Conservation (phyloP, 2,888 invertebrate species). For the Spisula solida region DNA sequence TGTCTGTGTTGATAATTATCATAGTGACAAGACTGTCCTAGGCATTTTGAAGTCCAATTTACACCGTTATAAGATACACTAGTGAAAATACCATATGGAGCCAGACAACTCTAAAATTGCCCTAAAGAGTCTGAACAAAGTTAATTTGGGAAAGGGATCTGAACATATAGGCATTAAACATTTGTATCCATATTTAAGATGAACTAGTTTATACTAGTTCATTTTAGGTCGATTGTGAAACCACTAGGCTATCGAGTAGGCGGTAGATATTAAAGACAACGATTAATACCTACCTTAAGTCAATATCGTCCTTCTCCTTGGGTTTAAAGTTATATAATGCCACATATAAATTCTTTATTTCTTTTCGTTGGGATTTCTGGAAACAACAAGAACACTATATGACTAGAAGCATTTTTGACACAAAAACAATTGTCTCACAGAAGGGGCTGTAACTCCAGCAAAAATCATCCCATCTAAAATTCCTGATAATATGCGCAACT, state of each 20-base stretch:
- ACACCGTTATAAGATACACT: neutral
- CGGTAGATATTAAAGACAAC: neutral
- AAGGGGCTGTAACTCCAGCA: too few relatives aligned
- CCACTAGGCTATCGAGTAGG: too few relatives aligned
- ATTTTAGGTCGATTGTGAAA: too few relatives aligned
- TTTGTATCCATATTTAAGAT: too few relatives aligned
- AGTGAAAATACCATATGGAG: neutral
- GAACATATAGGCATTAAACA: too few relatives aligned
- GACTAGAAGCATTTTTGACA: too few relatives aligned
- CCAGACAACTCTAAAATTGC: neutral
- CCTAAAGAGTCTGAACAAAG: neutral
- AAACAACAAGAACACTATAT: constrained; percentile 30
- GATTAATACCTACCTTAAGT: constrained; percentile 91
- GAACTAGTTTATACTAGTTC: too few relatives aligned
- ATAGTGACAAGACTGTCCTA: neutral
- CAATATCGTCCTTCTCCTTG: constrained; percentile 96
- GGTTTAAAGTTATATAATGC: constrained; percentile 98
- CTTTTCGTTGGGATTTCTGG: constrained; percentile 81
- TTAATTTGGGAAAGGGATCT: too few relatives aligned
- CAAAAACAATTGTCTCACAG: too few relatives aligned
- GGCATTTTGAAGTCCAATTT: neutral
- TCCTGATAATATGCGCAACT: too few relatives aligned
- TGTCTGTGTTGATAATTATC: neutral
- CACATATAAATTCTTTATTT: constrained; percentile 93
- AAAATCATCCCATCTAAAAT: too few relatives aligned